These are phyloP conservation scores for Chymomyza fuscimana DNA, from an alignment of 2,888 invertebrate genomes.

Conservation along the genomic window DNA sequence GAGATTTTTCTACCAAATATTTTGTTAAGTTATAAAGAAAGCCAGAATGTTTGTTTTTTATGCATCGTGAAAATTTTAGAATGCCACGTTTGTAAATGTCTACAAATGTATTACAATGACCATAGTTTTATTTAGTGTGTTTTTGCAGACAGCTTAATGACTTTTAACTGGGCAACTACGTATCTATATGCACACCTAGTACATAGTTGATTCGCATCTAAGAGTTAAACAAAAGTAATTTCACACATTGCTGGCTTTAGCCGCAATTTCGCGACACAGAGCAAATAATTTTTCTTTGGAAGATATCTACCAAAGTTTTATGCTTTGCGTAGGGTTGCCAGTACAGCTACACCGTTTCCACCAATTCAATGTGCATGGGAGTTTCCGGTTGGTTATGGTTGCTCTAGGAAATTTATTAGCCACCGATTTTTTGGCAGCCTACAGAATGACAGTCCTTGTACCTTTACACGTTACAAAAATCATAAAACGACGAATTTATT, in stretches of 20 bases:
- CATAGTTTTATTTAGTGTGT: slow-evolving; percentile 23
- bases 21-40: no score
- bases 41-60: neutral
- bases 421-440: slow-evolving; percentile 66
- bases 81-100: neutral
- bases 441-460: slow-evolving; percentile 62
- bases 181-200: neutral
- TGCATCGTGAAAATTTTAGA: neutral
- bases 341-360: neutral
- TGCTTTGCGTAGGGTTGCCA: neutral
- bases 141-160: slow-evolving; percentile 72
- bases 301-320: neutral
- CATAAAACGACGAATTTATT: slow-evolving; percentile 69
- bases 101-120: slow-evolving; percentile 8
- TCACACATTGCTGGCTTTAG: slow-evolving; percentile 72
- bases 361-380: neutral
- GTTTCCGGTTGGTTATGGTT: slow-evolving; percentile 4
- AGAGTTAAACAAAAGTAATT: slow-evolving; percentile 71
- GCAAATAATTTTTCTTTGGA: slow-evolving; percentile 62
- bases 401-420: slow-evolving; percentile 68
- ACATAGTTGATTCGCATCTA: slow-evolving; percentile 7
- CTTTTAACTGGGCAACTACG: slow-evolving; percentile 61
- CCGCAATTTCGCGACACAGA: slow-evolving; percentile 38
- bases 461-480: slow-evolving; percentile 44
- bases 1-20: no score